These are phyloP conservation scores for Meteorus cinctellus DNA, from an alignment of 2,888 invertebrate species.

Conservation along the genomic window DNA sequence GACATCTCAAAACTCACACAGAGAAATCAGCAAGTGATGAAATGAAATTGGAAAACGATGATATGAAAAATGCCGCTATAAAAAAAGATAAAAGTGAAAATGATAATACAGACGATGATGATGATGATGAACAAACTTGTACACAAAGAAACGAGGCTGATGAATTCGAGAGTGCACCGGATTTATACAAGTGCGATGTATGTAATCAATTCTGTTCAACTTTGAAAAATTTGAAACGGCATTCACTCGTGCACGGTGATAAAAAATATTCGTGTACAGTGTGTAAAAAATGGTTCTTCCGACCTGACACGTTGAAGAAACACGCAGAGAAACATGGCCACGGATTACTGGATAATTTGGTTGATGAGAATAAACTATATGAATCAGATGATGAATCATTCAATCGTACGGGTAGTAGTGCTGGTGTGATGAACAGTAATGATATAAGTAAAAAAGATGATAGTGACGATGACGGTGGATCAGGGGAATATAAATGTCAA, in stretches of 20 bases:
- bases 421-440: constrained; percentile 17
- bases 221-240: constrained; percentile 68
- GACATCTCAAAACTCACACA: constrained; percentile 63
- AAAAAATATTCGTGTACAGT: constrained; percentile 71
- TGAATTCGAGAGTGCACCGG: constrained; percentile 64
- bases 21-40: constrained; percentile 50
- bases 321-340: constrained; percentile 71
- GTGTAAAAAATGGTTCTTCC: constrained; percentile 71
- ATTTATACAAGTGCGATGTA: constrained; percentile 68
- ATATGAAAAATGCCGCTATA: constrained; percentile 38
- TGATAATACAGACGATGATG: constrained; percentile 63
- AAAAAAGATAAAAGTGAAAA: constrained; percentile 57
- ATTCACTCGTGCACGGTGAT: constrained; percentile 69
- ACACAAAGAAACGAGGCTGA: constrained; percentile 53
- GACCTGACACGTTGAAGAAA: constrained; percentile 70
- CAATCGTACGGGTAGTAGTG: not conserved
- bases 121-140: constrained; percentile 57
- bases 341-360: constrained; percentile 68
- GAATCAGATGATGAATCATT: constrained; percentile 67
- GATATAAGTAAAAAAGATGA: constrained; percentile 46
- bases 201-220: constrained; percentile 70
- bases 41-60: constrained; percentile 39
- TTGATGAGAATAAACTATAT: constrained; percentile 68
- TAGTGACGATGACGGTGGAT: constrained; percentile 49
- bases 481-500: constrained; percentile 68